Percentiles rank a stretch among this genome's conserved stretches.
Conservation (phyloP, 37 sponge, comb jelly and placozoan genomes). For the Crambe crambe region DNA sequence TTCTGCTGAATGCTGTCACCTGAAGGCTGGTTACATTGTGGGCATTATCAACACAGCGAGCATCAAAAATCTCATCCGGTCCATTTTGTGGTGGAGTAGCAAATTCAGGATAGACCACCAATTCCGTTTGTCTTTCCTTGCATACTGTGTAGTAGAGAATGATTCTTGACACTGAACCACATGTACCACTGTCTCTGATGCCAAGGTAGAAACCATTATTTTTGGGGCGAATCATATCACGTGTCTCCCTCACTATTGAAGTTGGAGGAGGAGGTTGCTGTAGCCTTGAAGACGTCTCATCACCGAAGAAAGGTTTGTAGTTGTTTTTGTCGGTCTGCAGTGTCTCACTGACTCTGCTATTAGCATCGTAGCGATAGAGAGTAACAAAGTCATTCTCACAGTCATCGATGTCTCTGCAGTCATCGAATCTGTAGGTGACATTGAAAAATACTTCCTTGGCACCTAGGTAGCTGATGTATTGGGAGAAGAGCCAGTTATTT, state of each 20-base stretch:
- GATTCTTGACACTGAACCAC: neutral
- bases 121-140: neutral
- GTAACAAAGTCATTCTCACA: neutral
- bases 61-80: neutral
- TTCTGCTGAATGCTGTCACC: neutral
- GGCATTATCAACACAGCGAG: neutral
- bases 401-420: neutral
- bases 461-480: constrained; percentile 1
- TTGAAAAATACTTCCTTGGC: neutral
- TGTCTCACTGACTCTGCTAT: neutral
- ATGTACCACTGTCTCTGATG: neutral
- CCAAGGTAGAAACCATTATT: neutral
- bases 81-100: neutral
- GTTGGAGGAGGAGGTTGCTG: neutral
- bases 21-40: constrained; percentile 1
- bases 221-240: neutral
- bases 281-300: neutral
- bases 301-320: neutral
- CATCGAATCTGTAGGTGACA: neutral
- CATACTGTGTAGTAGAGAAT: neutral
- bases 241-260: neutral
- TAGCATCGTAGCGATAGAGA: neutral
- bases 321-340: neutral
- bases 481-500: constrained; percentile 11
- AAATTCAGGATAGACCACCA: neutral